phyloP scores from a whole-genome alignment of 2,797 vertebrate species.

The Poeciliopsis paucimaculata region DNA sequence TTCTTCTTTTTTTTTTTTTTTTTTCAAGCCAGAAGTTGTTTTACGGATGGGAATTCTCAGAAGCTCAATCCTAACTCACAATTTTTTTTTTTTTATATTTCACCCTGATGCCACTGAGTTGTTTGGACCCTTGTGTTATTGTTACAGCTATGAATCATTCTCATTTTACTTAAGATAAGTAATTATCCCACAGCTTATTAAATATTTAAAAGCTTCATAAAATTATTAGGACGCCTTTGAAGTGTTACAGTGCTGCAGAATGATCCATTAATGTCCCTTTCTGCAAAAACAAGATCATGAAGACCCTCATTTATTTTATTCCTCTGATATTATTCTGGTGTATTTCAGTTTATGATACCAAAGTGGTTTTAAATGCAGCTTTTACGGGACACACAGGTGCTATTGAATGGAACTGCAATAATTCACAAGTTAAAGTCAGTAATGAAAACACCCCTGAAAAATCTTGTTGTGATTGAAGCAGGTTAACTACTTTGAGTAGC shows the following conservation, averaged over 20 bases:
- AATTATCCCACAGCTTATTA: slow-evolving; percentile 10
- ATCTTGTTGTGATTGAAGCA: slow-evolving; percentile 14
- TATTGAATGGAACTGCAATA: slow-evolving; percentile 4
- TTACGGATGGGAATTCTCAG: slow-evolving; percentile 6
- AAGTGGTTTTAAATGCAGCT: not conserved
- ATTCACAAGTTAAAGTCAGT: slow-evolving; percentile 9
- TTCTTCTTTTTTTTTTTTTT: not conserved
- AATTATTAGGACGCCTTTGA: slow-evolving; percentile 2
- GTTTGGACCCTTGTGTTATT: not conserved
- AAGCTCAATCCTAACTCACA: not conserved
- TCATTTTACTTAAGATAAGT: not conserved
- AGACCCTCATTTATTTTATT: not conserved
- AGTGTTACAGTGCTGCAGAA: slow-evolving; percentile 6
- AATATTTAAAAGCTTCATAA: slow-evolving; percentile 20
- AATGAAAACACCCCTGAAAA: not conserved
- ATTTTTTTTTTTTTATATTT: not conserved
- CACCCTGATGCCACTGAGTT: not conserved
- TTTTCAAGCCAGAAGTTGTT: slow-evolving; percentile 9
- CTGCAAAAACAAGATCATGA: not conserved
- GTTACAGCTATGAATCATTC: slow-evolving; percentile 1
- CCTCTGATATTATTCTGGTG: not conserved
- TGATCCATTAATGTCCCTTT: not conserved
- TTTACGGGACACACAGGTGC: slow-evolving; percentile 1
- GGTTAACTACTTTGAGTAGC: slow-evolving; percentile 23
- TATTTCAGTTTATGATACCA: not conserved